Evolutionary conservation across 2,797 vertebrate genomes (phyloP), one percentile per base, ranked within the genome.

Genomic region (Macropus fuliginosus): DNA sequence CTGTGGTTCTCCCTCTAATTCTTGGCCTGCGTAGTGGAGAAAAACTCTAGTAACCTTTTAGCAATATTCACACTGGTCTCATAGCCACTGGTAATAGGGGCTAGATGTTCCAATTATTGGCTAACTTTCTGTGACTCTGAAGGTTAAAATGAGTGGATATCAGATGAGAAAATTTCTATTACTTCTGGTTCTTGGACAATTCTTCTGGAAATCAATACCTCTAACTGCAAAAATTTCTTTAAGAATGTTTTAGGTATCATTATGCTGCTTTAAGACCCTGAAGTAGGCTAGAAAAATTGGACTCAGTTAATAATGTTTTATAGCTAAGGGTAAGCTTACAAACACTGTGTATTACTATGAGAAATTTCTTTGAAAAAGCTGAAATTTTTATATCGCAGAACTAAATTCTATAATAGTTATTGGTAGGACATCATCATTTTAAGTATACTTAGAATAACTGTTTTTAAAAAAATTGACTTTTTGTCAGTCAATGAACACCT

Each of bases 51-150:
- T 94, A 95, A 89, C 92, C 92, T 55, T 91, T 93, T 55, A 28
- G 1, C 91, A 97, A 92, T 95, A 97, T 97, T 97, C 97, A 94
- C 0, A 34, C 90, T 66, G 66, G 34, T 91, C 54, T 21, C 94
- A 29, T 0, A 21, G 89, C 50, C 96, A 56, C 90, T 96, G 91
- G 89, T 90, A 92, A 96, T 50, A 8, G 0, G 31, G 91, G 91
- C 56, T 50, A 94, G 31, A 55, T 31, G 10, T 21, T 55, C 13
- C 95, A 97, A 96, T 94, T 97, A 96, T 90, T 13, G 29, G 57
- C 13, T 91, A 89, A 96, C 91, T 16, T 1, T 40, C 34, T 55
- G 4, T 13, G 0, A 74, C 93, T 91, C 90, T 91, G 91, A 90
- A 24, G 9, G 1, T 24, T 91, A 54, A 59, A 34, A 54, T 74